A percentile compares a stretch with the other conserved stretches of the same genome.
These are phyloP conservation scores for Elephantulus edwardii DNA, from an alignment of 2,113 vertebrate species.

Conservation along the genomic window DNA sequence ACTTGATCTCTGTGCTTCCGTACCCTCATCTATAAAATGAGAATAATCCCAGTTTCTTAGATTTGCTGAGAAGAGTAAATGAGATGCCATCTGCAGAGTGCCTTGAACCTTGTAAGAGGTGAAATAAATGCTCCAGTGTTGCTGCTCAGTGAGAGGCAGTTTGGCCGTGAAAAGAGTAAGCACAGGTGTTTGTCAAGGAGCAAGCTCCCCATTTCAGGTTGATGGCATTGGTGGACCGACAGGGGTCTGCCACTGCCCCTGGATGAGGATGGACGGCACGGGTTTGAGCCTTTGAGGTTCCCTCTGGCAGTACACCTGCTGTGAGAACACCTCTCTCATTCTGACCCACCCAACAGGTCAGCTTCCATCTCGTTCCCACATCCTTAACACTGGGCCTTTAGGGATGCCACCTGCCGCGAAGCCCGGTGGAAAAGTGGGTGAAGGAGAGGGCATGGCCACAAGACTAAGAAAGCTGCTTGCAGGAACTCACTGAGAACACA, in stretches of 20 bases:
- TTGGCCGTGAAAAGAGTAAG: background rate
- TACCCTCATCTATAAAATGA: background rate
- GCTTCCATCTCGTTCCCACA: background rate
- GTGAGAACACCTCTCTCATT: background rate
- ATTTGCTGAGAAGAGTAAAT: background rate
- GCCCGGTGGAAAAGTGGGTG: background rate
- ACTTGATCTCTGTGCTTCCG: background rate
- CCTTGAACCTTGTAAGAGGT: background rate
- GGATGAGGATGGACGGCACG: background rate
- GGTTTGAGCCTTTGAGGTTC: background rate
- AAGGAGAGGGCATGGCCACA: background rate
- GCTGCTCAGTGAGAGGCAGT: background rate
- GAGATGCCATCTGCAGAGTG: background rate
- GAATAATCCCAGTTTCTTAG: background rate
- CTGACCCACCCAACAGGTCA: background rate
- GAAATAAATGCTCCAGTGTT: background rate
- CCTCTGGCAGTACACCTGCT: background rate
- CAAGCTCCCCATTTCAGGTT: background rate
- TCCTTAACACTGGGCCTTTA: background rate
- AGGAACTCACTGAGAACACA: background rate
- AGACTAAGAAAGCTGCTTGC: background rate
- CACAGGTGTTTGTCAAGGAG: background rate
- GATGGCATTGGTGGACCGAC: background rate
- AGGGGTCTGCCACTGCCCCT: background rate
- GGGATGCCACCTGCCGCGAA: background rate